phyloP scores from a whole-genome alignment of 2,888 invertebrate genomes.

The Epinotia nisella region DNA sequence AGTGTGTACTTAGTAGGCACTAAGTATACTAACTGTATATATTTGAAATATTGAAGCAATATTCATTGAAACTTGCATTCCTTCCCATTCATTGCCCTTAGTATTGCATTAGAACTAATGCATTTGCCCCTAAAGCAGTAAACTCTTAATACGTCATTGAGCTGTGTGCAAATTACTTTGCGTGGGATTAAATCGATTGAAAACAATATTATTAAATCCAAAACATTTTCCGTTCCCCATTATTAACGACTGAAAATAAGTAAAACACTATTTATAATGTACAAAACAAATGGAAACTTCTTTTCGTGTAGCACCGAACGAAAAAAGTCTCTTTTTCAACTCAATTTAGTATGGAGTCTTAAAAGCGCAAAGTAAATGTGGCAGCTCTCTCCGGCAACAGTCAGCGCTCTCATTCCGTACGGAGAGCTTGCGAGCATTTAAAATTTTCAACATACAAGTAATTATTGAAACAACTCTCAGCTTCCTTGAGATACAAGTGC shows the following conservation, averaged over 20 bases:
- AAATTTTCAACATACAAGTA: background rate
- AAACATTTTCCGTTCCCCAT: background rate
- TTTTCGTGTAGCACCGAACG: background rate
- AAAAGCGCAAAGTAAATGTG: conserved; percentile 11
- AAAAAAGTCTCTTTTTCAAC: background rate
- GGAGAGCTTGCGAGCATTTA: background rate
- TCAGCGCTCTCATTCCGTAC: background rate
- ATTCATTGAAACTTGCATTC: no score
- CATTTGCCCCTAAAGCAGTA: background rate
- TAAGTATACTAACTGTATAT: background rate
- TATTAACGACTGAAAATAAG: background rate
- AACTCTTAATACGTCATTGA: no score
- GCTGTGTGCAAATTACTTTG: no score
- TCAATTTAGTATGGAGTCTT: background rate
- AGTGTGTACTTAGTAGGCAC: no score
- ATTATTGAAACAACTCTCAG: background rate
- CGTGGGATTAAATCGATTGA: background rate
- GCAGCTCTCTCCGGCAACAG: background rate
- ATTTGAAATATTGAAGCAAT: background rate
- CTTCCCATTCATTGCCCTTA: no score
- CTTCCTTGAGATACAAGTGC: background rate
- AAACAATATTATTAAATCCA: background rate
- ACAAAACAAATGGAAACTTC: background rate
- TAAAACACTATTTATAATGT: background rate
- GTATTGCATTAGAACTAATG: background rate